Evolutionary conservation across 2,888 invertebrate genomes (phyloP), one percentile per base, ranked within the genome.

Genomic region (Pyrgus malvae): DNA sequence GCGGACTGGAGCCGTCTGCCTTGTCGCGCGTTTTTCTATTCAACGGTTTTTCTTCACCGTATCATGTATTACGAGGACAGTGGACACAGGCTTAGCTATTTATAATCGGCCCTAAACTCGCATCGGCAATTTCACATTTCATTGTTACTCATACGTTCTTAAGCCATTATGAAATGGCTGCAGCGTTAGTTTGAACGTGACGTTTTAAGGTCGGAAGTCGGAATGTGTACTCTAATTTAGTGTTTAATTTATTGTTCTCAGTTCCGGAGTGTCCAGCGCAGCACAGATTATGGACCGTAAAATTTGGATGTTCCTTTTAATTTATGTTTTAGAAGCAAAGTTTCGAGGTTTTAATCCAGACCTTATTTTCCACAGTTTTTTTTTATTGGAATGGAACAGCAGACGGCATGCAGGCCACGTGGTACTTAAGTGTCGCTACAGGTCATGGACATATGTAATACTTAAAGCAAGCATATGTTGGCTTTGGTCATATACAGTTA

Each of bases 11-110:
- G 65, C 67, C 65, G 62, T 65, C 74, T 58, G 66, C 69, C 63
- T 62, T 68, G 72, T 73, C 79, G 78, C 77, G 78, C 74, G 70
- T 73, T 83, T 83, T 84, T 83, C 80, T 81, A 75, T 76, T 76
- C 74, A 71, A 74, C 78, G 70, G 72, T 75, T 74, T 78, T 77
- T 80, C 80, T 78, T 77, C 73, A 76, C 78, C 78, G 79, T 77
- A 78, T 79, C 83, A 80, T 75, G 77, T 76, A 73, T 73, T 69
- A 67, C 65, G 75, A 74, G 75, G 76, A 78, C 81, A 78, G 70
- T 75, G 74, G 70, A 68, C 51, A 25, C 14, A 37, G 51, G 29
- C 44, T 41, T 74, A 59, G 73, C 81, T 86, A 85, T 83, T 83
- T 80, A 75, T 82, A 80, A 75, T 74, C 70, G 72, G 62, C 76